A percentile compares a stretch with the other conserved stretches of the same genome.
Conservation (phyloP, 2,113 vertebrate species). For the Rhinolophus ferrumequinum region DNA sequence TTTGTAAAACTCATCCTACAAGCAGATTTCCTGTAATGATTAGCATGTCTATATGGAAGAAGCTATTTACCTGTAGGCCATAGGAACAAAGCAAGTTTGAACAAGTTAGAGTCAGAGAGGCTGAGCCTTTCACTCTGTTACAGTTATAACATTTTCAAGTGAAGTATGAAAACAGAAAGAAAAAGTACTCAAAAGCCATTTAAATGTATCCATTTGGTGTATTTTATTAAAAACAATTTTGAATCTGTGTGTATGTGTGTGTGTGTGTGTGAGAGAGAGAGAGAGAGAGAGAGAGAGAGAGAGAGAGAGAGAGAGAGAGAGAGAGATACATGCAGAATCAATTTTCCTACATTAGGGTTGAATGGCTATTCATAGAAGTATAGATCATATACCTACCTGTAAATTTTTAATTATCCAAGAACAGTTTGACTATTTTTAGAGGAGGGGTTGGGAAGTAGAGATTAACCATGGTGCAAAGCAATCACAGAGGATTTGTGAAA, state of each 20-base stretch:
- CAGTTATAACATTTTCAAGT: neutral
- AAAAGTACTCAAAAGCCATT: neutral
- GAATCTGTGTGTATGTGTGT: neutral
- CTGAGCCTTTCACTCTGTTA: neutral
- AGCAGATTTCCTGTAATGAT: neutral
- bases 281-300: no score
- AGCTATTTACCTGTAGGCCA: neutral
- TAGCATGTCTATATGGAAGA: neutral
- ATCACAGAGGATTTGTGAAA: neutral
- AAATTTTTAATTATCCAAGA: conserved; percentile 19
- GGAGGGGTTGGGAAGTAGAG: neutral
- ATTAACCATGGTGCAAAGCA: neutral
- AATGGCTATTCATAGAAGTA: neutral
- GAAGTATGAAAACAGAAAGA: neutral
- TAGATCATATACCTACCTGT: neutral
- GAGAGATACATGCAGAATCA: neutral
- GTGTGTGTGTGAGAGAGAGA: neutral
- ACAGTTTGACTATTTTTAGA: neutral
- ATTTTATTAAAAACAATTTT: conserved; percentile 41
- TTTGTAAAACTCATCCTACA: neutral
- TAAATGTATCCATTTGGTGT: neutral
- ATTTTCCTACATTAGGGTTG: neutral
- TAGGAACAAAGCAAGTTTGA: neutral
- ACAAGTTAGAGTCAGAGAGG: neutral
- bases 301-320: no score